Percentiles rank a stretch among this genome's conserved stretches.
phyloP scores from a whole-genome alignment of 1,140 invertebrate species.

The Asbolus verrucosus region DNA sequence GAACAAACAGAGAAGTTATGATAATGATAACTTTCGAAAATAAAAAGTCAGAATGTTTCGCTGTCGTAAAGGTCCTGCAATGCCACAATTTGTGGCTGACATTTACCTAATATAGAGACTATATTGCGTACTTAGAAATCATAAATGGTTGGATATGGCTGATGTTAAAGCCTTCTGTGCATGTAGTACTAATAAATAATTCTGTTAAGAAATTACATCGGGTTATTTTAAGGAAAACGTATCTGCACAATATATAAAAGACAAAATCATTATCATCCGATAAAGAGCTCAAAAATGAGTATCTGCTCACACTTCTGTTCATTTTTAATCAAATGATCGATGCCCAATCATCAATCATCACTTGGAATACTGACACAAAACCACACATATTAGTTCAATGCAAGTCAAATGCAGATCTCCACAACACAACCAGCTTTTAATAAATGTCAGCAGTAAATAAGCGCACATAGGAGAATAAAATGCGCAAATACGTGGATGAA shows the following conservation, averaged over 20 bases:
- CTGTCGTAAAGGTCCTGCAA: neutral
- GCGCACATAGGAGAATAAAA: neutral
- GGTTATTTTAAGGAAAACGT: neutral
- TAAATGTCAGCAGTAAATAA: slow-evolving; percentile 16
- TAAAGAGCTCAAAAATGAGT: neutral
- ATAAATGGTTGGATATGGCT: slow-evolving; percentile 16
- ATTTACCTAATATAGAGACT: slow-evolving; percentile 29
- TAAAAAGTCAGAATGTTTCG: slow-evolving; percentile 15
- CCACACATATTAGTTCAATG: neutral
- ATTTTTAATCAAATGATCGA: slow-evolving; percentile 23
- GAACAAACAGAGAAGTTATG: neutral
- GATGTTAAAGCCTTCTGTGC: slow-evolving; percentile 22
- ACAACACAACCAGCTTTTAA: neutral
- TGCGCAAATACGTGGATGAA: slow-evolving; percentile 3
- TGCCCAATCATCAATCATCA: slow-evolving; percentile 6
- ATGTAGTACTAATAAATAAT: slow-evolving; percentile 1
- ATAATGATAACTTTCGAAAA: neutral
- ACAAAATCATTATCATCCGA: too few species aligned
- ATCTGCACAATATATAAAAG: too few species aligned
- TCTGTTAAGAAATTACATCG: slow-evolving; percentile 16
- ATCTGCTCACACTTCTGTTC: slow-evolving; percentile 2
- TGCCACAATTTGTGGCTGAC: slow-evolving; percentile 8
- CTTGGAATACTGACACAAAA: neutral
- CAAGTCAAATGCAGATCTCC: slow-evolving; percentile 12
- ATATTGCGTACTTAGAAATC: slow-evolving; percentile 31